Conservation (phyloP, 2,888 invertebrate species). For the Cryptocephalus moraei region DNA sequence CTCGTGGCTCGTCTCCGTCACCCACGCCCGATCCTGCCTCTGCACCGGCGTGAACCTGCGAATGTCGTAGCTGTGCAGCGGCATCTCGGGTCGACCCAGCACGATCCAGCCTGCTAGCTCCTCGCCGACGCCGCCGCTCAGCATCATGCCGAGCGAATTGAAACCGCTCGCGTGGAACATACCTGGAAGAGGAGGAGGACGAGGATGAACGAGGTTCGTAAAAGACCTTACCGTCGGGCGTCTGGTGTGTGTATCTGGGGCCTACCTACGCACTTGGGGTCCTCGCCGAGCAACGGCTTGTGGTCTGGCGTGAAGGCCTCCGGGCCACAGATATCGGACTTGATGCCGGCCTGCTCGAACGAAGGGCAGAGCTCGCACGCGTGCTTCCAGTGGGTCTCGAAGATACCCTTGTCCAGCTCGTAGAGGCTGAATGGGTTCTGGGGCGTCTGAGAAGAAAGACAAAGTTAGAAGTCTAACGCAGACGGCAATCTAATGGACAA, state of each 20-base stretch:
- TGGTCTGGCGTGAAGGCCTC: conserved; percentile 91
- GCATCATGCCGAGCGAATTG: conserved; percentile 88
- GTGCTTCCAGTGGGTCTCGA: conserved; percentile 63
- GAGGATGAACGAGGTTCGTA: not conserved
- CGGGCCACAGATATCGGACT: conserved; percentile 80
- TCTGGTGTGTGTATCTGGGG: not conserved
- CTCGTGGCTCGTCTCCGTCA: conserved; percentile 75
- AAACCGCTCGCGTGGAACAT: conserved; percentile 80
- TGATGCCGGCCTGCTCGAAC: conserved; percentile 65
- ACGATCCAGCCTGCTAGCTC: conserved; percentile 80
- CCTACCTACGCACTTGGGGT: conserved; percentile 50
- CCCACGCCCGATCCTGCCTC: conserved; percentile 62
- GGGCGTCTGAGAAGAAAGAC: conserved; percentile 43
- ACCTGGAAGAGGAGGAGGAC: conserved; percentile 38
- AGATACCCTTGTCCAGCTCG: conserved; percentile 80
- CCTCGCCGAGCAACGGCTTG: conserved; percentile 76
- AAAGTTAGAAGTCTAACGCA: too few species aligned
- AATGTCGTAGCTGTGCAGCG: conserved; percentile 81
- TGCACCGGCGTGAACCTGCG: conserved; percentile 71
- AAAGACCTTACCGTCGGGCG: not conserved
- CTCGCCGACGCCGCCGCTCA: conserved; percentile 77
- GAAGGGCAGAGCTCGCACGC: conserved; percentile 66
- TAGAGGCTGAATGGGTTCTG: conserved; percentile 73
- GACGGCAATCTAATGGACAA: too few species aligned
- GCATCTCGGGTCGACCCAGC: conserved; percentile 69